These are phyloP conservation scores for Cossypha polioptera DNA, from an alignment of 2,797 vertebrate species.

Conservation along the genomic window DNA sequence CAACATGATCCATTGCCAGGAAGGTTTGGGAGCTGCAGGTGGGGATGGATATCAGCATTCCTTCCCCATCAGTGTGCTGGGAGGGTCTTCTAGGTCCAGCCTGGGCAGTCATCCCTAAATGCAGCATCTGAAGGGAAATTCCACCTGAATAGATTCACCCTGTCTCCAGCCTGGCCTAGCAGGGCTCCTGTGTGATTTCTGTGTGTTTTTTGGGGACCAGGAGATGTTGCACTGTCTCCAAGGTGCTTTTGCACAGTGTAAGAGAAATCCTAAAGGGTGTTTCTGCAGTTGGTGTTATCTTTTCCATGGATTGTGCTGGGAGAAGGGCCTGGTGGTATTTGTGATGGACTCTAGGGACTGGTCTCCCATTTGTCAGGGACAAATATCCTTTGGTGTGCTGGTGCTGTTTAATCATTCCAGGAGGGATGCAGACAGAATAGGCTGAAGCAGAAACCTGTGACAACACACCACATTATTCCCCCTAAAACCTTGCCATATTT, in stretches of 20 bases:
- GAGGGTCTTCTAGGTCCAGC: neutral
- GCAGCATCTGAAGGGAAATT: neutral
- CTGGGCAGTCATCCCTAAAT: neutral
- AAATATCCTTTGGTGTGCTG: neutral
- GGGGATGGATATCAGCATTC: neutral
- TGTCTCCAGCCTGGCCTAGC: neutral
- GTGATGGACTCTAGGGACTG: neutral
- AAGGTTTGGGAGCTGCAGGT: neutral
- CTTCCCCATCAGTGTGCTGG: neutral
- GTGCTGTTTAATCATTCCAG: neutral
- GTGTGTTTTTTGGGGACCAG: neutral
- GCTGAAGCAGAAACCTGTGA: neutral
- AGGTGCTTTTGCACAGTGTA: neutral
- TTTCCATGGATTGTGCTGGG: neutral
- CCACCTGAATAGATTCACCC: neutral
- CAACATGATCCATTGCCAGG: neutral
- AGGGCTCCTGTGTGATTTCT: neutral
- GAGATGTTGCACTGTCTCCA: fast-evolving
- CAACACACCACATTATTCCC: neutral
- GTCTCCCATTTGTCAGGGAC: neutral
- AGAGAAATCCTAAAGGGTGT: neutral
- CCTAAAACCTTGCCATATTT: neutral
- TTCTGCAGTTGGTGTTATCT: neutral
- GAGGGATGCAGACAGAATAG: neutral
- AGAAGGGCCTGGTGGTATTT: neutral